These are phyloP conservation scores for Neogobius melanostomus DNA, from an alignment of 2,113 vertebrate species.

Conservation along the genomic window DNA sequence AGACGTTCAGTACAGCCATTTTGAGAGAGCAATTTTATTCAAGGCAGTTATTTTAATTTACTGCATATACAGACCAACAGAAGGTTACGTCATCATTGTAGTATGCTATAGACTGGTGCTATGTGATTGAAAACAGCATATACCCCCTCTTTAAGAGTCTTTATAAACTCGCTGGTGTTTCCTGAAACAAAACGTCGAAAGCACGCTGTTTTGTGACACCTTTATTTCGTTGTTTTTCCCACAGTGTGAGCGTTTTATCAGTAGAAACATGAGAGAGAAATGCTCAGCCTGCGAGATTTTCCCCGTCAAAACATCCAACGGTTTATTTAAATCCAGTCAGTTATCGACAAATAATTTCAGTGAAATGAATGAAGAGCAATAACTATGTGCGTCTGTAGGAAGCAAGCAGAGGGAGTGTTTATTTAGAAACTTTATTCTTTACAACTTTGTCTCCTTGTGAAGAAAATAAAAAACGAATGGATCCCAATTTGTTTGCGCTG, in stretches of 20 bases:
- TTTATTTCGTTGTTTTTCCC: constrained; percentile 58
- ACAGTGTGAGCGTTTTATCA: constrained; percentile 26
- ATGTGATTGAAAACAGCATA: too few species aligned
- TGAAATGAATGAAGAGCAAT: constrained; percentile 52
- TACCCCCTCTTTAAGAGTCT: too few species aligned
- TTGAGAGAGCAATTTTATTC: too few species aligned
- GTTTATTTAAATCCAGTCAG: constrained; percentile 53
- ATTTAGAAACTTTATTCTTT: constrained; percentile 82
- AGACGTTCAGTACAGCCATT: too few species aligned
- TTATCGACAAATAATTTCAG: constrained; percentile 9
- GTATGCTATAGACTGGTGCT: too few species aligned
- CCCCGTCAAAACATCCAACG: constrained; percentile 57
- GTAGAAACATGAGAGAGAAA: constrained; percentile 75
- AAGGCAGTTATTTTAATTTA: too few species aligned
- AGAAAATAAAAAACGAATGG: constrained; percentile 44
- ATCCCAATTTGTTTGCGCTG: constrained; percentile 67
- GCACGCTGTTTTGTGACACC: constrained; percentile 49
- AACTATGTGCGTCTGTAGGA: constrained; percentile 61
- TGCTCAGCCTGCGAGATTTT: constrained; percentile 85
- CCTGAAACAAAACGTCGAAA: constrained; percentile 31
- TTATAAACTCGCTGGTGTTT: too few species aligned
- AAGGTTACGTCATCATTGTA: too few species aligned
- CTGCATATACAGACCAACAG: too few species aligned
- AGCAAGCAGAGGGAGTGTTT: constrained; percentile 78
- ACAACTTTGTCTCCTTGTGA: constrained; percentile 64